Evolutionary conservation across 1,140 invertebrate genomes (phyloP), one percentile per base, ranked within the genome.

Genomic region (Hypsibius dujardini): DNA sequence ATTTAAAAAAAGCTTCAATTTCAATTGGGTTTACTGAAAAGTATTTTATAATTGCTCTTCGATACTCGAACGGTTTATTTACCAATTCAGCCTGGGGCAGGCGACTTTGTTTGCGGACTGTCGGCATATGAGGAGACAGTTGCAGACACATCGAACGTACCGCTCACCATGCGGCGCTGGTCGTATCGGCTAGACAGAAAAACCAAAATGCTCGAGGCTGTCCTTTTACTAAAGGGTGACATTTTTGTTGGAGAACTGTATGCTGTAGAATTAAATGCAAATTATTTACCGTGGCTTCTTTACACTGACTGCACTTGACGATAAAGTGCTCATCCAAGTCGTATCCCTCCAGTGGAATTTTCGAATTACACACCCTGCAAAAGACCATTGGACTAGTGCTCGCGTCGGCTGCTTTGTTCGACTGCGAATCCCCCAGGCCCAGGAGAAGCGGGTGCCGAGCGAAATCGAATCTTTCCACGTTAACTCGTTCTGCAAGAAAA

Each of bases 271-370:
- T 56, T n/a, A n/a, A 56, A 12, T n/a, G n/a, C 50, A 56, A 56
- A 56, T 56, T 12, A 67, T 42, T 67, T 67, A 67, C 62, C 7
- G 62, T 67, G 62, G 62, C 62, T 67, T 67, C 62, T 45, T 67
- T 67, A 42, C 62, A 67, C 12, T 15, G 12, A 7, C 12, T 67
- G 62, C 62, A 67, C 42, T 67, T 67, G 62, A 67, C 62, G 45
- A 67, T 67, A 45, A 15, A 67, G 42, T 67, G 62, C 62, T 67
- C 62, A 7, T 67, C 62, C 62, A 67, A 42, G 45, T 67, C 62
- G 42, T 67, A 67, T 3, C 62, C 62, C 3, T 15, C 62, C 62
- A 67, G 62, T 3, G 62, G 62, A 42, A 67, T 67, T 12, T 67
- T 12, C 3, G 12, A 42, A 42, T 67, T 67, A 42, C 62, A 67